Evolutionary conservation across 1,140 invertebrate genomes (phyloP).

Genomic region (Drosophila azteca): DNA sequence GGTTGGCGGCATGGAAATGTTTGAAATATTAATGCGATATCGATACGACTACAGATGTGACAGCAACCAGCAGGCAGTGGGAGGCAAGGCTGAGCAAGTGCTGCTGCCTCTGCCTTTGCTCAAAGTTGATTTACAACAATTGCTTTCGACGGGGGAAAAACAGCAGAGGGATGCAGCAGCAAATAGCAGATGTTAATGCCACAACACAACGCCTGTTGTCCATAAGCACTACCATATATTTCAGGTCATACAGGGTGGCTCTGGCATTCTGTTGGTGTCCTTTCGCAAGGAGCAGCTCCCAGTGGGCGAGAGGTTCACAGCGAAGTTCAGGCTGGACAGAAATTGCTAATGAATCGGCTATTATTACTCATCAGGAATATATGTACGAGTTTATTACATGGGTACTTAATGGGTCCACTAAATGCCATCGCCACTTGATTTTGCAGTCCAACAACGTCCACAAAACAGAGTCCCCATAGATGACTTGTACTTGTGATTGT

Average conservation of each 20-base stretch:
- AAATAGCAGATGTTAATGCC: constrained; percentile 40
- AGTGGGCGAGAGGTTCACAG: too few relatives aligned
- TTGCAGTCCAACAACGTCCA: too few relatives aligned
- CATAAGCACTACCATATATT: constrained; percentile 35
- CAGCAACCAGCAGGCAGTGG: constrained; percentile 10
- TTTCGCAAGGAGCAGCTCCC: too few relatives aligned
- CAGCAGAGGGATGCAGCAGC: constrained; percentile 1
- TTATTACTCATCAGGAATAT: too few relatives aligned
- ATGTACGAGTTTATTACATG: too few relatives aligned
- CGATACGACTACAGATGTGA: constrained; percentile 48
- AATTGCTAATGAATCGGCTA: too few relatives aligned
- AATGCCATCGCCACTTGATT: too few relatives aligned
- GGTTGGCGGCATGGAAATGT: constrained; percentile 44
- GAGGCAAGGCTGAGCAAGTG: constrained; percentile 21
- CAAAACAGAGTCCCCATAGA: too few relatives aligned
- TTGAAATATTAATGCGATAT: constrained; percentile 68
- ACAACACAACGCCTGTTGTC: constrained; percentile 20
- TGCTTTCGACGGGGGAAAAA: constrained; percentile 44
- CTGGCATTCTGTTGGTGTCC: too few relatives aligned
- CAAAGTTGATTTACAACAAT: constrained; percentile 67
- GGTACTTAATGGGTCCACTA: too few relatives aligned
- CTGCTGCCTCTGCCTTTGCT: constrained; percentile 4
- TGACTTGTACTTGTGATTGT: too few relatives aligned
- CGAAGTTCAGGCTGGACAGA: too few relatives aligned
- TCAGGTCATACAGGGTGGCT: constrained; percentile 30